These are phyloP conservation scores for Semicossyphus pulcher DNA, from an alignment of 2,113 vertebrate species.

Conservation along the genomic window DNA sequence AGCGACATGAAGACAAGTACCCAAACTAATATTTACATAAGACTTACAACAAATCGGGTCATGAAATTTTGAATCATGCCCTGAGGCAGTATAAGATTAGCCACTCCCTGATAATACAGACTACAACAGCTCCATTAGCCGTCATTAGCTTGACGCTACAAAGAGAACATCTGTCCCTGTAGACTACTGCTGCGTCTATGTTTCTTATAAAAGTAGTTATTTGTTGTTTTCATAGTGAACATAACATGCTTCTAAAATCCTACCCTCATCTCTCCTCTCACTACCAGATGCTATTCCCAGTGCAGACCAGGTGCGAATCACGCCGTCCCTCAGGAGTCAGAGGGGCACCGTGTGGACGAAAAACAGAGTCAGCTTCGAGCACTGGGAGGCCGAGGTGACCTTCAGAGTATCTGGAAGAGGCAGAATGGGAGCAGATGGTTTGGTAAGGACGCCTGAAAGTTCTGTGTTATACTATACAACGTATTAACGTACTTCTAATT, in stretches of 20 bases:
- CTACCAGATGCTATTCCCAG: constrained; percentile 93
- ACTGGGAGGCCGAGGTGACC: constrained; percentile 95
- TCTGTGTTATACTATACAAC: too few species aligned
- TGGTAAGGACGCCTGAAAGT: constrained; percentile 82
- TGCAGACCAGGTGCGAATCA: constrained; percentile 94
- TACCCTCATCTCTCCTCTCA: background rate
- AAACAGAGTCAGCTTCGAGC: constrained; percentile 85
- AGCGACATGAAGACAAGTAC: too few species aligned
- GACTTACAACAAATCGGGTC: too few species aligned
- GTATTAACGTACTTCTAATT: too few species aligned
- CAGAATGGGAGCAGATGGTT: constrained; percentile 93
- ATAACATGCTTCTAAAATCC: background rate
- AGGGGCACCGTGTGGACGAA: constrained; percentile 95
- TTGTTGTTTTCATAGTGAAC: too few species aligned
- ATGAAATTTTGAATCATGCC: background rate
- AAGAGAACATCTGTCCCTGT: background rate
- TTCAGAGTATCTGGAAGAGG: constrained; percentile 96
- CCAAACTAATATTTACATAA: too few species aligned
- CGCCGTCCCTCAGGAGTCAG: constrained; percentile 95
- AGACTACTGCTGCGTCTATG: too few species aligned
- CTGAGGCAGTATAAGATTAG: background rate
- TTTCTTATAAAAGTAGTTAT: too few species aligned
- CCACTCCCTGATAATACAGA: background rate
- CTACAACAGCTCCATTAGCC: background rate
- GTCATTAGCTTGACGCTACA: background rate